Conservation (phyloP, 2,888 invertebrate genomes). For the Disparrhopalites patrizii region DNA sequence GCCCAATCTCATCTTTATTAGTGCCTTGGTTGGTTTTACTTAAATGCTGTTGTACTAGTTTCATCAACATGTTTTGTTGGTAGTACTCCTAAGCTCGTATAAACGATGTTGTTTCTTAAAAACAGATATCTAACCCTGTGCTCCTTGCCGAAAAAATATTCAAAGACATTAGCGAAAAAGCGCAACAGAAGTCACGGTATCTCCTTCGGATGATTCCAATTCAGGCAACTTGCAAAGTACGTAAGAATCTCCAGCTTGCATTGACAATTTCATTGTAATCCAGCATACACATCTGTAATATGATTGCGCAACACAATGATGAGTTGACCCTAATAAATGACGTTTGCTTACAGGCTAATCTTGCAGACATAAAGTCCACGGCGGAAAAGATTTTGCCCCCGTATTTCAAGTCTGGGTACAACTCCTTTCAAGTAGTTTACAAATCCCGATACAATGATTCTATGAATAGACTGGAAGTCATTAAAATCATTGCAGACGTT, state of each 20-base stretch:
- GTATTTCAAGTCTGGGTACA: slow-evolving; percentile 67
- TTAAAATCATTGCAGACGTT: slow-evolving; percentile 68
- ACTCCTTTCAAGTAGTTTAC: slow-evolving; percentile 70
- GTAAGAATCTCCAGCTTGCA: too few species aligned
- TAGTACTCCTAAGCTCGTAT: too few species aligned
- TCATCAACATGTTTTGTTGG: slow-evolving; percentile 16
- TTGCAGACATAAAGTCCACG: slow-evolving; percentile 68
- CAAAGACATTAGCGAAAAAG: slow-evolving; percentile 65
- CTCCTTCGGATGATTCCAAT: slow-evolving; percentile 77
- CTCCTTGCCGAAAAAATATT: slow-evolving; percentile 67
- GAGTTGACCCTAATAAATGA: not conserved
- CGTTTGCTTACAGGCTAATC: slow-evolving; percentile 61
- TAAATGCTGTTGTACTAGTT: not conserved
- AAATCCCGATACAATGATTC: slow-evolving; percentile 73
- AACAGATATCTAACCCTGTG: slow-evolving; percentile 65
- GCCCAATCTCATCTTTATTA: slow-evolving; percentile 80
- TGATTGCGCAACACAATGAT: not conserved
- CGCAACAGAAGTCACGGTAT: slow-evolving; percentile 68
- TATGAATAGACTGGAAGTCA: slow-evolving; percentile 66
- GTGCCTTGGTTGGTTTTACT: slow-evolving; percentile 58
- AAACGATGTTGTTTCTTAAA: slow-evolving; percentile 19
- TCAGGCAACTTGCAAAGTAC: slow-evolving; percentile 67
- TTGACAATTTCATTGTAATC: too few species aligned
- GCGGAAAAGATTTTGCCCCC: slow-evolving; percentile 67
- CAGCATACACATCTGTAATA: not conserved